Conservation (phyloP, 2,888 invertebrate genomes). For the Drosophila limbata region DNA sequence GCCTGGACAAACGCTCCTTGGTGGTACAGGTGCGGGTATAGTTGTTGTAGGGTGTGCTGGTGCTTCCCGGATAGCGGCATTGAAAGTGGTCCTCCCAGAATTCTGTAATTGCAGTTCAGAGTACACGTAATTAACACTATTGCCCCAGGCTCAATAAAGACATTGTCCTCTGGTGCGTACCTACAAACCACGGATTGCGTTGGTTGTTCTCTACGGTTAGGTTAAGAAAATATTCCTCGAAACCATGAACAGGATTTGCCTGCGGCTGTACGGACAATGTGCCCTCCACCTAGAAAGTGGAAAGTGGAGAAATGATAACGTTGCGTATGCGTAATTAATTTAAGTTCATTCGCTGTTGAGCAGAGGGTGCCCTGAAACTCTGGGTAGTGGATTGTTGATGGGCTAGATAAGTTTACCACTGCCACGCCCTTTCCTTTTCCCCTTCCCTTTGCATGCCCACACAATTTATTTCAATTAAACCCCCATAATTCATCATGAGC, state of each 20-base stretch:
- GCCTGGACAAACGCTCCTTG: slow-evolving; percentile 89
- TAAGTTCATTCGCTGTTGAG: slow-evolving; percentile 32
- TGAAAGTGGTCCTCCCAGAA: slow-evolving; percentile 98
- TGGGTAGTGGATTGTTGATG: slow-evolving; percentile 10
- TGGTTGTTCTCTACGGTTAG: slow-evolving; percentile 94
- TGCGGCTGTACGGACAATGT: slow-evolving; percentile 97
- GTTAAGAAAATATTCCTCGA: slow-evolving; percentile 94
- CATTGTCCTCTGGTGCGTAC: slow-evolving; percentile 86
- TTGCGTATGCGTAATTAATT: slow-evolving; percentile 71
- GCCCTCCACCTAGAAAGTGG: slow-evolving; percentile 89
- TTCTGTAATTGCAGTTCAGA: slow-evolving; percentile 87
- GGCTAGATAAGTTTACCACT: slow-evolving; percentile 64
- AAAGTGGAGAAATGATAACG: slow-evolving; percentile 1
- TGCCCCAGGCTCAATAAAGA: not conserved
- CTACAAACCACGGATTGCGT: slow-evolving; percentile 98
- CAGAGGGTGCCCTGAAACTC: not conserved
- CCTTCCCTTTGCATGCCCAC: slow-evolving; percentile 11
- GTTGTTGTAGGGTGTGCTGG: slow-evolving; percentile 93
- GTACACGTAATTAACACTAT: not conserved
- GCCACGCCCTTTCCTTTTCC: slow-evolving; percentile 24
- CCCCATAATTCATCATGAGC: slow-evolving; percentile 76
- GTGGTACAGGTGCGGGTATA: slow-evolving; percentile 91
- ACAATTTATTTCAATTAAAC: slow-evolving; percentile 81
- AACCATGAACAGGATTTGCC: slow-evolving; percentile 94
- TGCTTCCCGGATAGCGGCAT: slow-evolving; percentile 93